A percentile compares a stretch with the other conserved stretches of the same genome.
phyloP scores from a whole-genome alignment of 2,888 invertebrate species.

The Apotomis turbidana region DNA sequence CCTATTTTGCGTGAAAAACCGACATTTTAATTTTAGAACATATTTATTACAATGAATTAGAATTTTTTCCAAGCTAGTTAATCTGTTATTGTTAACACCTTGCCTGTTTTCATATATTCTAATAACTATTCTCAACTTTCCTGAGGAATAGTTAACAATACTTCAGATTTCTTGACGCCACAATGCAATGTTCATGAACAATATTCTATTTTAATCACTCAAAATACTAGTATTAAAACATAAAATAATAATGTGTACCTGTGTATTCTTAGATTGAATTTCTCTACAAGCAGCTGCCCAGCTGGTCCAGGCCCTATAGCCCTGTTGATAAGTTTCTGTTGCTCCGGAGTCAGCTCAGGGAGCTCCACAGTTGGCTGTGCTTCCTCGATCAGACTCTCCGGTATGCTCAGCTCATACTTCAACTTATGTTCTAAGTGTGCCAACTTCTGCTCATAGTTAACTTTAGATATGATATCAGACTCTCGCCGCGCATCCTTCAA shows the following conservation, averaged over 20 bases:
- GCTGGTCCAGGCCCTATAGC: conserved; percentile 85
- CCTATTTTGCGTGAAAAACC: too few species aligned
- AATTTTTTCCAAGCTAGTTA: too few species aligned
- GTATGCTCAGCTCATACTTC: conserved; percentile 78
- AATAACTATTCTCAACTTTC: too few species aligned
- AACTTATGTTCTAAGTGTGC: conserved; percentile 72
- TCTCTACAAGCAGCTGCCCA: conserved; percentile 86
- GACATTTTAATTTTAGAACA: too few species aligned
- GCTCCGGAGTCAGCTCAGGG: conserved; percentile 87
- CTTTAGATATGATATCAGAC: conserved; percentile 75
- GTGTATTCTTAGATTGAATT: conserved; percentile 78
- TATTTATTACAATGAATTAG: too few species aligned
- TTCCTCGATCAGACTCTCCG: conserved; percentile 76
- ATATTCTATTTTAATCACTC: too few species aligned
- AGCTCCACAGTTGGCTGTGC: conserved; percentile 73
- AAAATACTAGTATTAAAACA: too few species aligned
- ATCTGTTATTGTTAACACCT: too few species aligned
- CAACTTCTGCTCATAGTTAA: conserved; percentile 75
- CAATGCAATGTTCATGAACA: too few species aligned
- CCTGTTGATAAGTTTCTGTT: conserved; percentile 83
- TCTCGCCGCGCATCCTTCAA: conserved; percentile 76
- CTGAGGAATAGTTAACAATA: too few species aligned
- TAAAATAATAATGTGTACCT: conserved; percentile 55
- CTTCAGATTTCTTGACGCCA: too few species aligned
- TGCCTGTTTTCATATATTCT: too few species aligned